These are phyloP conservation scores for Cremastobaeus sp. DNA, from an alignment of 2,888 invertebrate genomes.

Conservation along the genomic window DNA sequence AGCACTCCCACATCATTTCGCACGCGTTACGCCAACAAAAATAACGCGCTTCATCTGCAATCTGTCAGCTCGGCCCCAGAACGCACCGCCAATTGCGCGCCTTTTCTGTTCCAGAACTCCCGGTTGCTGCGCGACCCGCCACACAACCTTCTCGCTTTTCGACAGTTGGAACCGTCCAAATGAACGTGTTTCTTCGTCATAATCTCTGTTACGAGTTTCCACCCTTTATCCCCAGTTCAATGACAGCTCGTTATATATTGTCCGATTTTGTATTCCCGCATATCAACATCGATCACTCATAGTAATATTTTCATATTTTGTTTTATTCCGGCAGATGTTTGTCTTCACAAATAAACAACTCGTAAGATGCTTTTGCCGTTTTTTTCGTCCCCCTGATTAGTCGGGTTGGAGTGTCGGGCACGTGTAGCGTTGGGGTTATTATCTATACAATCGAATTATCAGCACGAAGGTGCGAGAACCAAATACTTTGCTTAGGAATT, in stretches of 20 bases:
- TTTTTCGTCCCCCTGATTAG: background rate
- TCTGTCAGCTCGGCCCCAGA: conserved; percentile 33
- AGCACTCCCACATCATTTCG: conserved; percentile 49
- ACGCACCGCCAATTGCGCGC: conserved; percentile 29
- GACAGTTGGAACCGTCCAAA: too few relatives aligned
- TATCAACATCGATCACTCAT: too few relatives aligned
- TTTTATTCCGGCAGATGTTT: background rate
- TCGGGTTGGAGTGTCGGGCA: conserved; percentile 16
- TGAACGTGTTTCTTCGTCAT: too few relatives aligned
- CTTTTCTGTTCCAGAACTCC: conserved; percentile 34
- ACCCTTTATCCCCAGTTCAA: too few relatives aligned
- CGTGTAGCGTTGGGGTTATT: conserved; percentile 46
- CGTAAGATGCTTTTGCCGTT: background rate
- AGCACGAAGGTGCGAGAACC: conserved; percentile 54
- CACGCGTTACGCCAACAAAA: conserved; percentile 21
- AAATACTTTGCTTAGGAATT: conserved; percentile 67
- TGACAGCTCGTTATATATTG: too few relatives aligned
- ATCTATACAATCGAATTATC: conserved; percentile 58
- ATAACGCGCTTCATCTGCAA: conserved; percentile 28
- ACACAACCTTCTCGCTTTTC: too few relatives aligned
- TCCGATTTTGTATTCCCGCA: too few relatives aligned
- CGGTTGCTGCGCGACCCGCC: too few relatives aligned
- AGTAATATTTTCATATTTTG: too few relatives aligned
- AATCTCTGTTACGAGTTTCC: too few relatives aligned
- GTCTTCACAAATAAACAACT: background rate